Evolutionary conservation across 1,140 invertebrate genomes (phyloP).

Genomic region (Drosophila arizonae): DNA sequence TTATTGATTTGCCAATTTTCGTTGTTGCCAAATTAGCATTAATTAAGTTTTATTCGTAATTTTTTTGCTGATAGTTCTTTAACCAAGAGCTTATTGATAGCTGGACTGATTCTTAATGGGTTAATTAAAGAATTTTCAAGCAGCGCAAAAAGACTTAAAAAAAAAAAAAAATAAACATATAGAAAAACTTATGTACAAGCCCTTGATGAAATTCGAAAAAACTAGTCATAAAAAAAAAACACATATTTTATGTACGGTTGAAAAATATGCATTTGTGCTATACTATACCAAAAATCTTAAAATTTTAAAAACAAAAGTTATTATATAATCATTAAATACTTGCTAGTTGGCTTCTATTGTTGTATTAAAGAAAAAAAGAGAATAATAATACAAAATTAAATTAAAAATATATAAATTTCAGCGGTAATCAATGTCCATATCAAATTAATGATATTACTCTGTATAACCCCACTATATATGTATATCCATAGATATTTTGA

Average conservation of each 20-base stretch:
- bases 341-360: conserved; percentile 41
- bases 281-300: neutral
- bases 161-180: neutral
- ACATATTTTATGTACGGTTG: conserved; percentile 53
- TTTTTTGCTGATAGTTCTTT: conserved; percentile 26
- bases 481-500: conserved; percentile 24
- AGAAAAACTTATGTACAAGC: conserved; percentile 25
- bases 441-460: conserved; percentile 39
- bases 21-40: conserved; percentile 77
- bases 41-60: conserved; percentile 70
- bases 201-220: conserved; percentile 50
- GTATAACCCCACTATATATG: conserved; percentile 1
- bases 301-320: neutral
- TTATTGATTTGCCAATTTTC: conserved; percentile 42
- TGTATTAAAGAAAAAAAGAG: conserved; percentile 5
- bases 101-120: conserved; percentile 66
- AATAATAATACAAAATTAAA: neutral
- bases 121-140: conserved; percentile 41
- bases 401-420: neutral
- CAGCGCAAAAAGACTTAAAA: conserved; percentile 47
- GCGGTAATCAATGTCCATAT: conserved; percentile 49
- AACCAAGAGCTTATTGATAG: conserved; percentile 34
- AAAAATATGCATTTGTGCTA: conserved; percentile 29
- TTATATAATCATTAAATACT: conserved; percentile 19
- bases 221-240: conserved; percentile 65